A percentile compares a stretch with the other conserved stretches of the same genome.
Evolutionary conservation across 2,797 vertebrate genomes (phyloP).

Genomic region (Kryptopterus vitreolus): DNA sequence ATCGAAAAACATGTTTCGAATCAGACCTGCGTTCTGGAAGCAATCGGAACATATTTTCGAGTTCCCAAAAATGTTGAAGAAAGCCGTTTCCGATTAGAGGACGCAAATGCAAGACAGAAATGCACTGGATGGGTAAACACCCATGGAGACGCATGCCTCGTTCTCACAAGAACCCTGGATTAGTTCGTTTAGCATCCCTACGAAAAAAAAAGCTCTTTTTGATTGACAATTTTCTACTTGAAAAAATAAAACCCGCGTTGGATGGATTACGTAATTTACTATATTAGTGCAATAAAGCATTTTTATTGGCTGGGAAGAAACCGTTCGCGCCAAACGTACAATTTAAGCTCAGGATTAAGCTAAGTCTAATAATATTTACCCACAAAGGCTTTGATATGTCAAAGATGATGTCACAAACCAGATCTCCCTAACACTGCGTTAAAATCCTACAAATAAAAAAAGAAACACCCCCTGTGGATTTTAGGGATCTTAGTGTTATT

Average conservation of each 20-base stretch:
- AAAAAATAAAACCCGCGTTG: background rate
- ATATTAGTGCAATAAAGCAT: background rate
- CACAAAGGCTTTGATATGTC: background rate
- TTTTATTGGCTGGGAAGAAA: background rate
- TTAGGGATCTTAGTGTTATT: conserved; percentile 14
- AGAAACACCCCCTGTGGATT: background rate
- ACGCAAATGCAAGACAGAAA: conserved; percentile 16
- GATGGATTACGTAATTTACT: background rate
- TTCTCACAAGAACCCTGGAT: background rate
- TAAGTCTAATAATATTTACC: background rate
- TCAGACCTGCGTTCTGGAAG: conserved; percentile 40
- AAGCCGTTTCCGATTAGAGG: conserved; percentile 34
- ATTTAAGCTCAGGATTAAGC: background rate
- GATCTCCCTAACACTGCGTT: background rate
- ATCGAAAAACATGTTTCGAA: conserved; percentile 29
- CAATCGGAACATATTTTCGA: conserved; percentile 37
- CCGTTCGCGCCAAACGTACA: background rate
- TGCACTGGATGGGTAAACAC: conserved; percentile 26
- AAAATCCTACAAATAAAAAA: conserved; percentile 13
- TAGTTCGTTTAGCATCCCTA: background rate
- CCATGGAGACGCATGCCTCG: background rate
- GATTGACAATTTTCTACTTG: background rate
- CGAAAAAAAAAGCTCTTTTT: background rate
- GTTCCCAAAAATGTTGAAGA: conserved; percentile 23
- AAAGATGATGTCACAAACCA: conserved; percentile 3